Evolutionary conservation across 2,797 vertebrate species (phyloP).

Genomic region (Erpetoichthys calabaricus): DNA sequence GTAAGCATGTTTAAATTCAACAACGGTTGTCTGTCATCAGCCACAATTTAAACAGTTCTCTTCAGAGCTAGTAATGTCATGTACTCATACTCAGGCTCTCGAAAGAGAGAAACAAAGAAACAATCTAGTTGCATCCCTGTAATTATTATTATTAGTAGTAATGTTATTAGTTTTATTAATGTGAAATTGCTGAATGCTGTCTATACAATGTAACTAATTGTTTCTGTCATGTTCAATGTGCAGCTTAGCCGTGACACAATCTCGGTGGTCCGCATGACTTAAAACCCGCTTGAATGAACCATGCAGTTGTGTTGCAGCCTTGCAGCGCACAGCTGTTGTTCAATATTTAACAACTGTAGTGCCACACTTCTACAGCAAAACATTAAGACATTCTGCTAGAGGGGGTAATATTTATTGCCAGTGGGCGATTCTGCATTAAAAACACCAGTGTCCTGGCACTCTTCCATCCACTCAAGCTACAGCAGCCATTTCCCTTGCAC

Average conservation of each 20-base stretch:
- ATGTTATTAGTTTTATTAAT: too few species aligned
- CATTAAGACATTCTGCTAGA: conserved; percentile 13
- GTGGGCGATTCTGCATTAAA: conserved; percentile 21
- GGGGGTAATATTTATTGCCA: conserved; percentile 7
- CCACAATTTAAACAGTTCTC: too few species aligned
- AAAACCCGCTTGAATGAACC: conserved; percentile 18
- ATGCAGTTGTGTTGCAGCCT: conserved; percentile 18
- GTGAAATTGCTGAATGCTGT: too few species aligned
- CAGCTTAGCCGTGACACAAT: conserved; percentile 22
- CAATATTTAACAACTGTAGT: conserved; percentile 27
- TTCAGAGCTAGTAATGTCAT: too few species aligned
- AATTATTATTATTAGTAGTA: too few species aligned
- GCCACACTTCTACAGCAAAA: background rate
- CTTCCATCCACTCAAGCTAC: conserved; percentile 10
- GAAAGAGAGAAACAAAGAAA: too few species aligned
- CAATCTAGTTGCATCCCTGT: too few species aligned
- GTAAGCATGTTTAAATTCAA: too few species aligned
- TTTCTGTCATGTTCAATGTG: conserved; percentile 24
- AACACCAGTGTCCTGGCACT: conserved; percentile 13
- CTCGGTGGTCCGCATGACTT: conserved; percentile 28
- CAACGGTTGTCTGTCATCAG: too few species aligned
- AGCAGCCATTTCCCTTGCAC: conserved; percentile 5
- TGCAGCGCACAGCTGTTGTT: conserved; percentile 24
- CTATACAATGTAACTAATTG: background rate
- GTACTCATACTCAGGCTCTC: too few species aligned